These are phyloP conservation scores for Aradophagus sp. DNA, from an alignment of 1,140 invertebrate species.

Conservation along the genomic window DNA sequence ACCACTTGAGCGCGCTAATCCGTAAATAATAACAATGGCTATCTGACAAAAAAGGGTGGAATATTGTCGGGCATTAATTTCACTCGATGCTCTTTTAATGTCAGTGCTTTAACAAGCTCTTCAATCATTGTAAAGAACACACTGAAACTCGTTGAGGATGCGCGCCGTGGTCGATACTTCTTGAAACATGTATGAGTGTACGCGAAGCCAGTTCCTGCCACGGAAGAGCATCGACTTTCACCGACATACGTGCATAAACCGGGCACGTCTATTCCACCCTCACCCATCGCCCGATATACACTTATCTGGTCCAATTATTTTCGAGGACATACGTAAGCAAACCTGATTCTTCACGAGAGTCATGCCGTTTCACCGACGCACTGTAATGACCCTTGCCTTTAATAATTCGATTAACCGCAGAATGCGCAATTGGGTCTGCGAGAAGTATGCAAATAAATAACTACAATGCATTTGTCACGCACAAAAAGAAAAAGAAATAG, in stretches of 20 bases:
- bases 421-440: no score
- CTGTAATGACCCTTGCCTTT: slow-evolving; percentile 36
- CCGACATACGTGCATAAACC: slow-evolving; percentile 28
- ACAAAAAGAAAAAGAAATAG: no score
- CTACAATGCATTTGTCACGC: no score
- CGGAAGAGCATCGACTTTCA: slow-evolving; percentile 26
- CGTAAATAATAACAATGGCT: slow-evolving; percentile 1
- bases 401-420: no score
- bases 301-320: slow-evolving; percentile 64
- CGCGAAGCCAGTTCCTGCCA: slow-evolving; percentile 17
- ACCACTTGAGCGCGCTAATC: no score
- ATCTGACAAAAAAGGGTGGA: background rate
- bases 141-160: slow-evolving; percentile 14
- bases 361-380: slow-evolving; percentile 31
- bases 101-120: slow-evolving; percentile 30
- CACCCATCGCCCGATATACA: no score
- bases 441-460: no score
- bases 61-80: slow-evolving; percentile 3
- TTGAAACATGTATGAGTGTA: slow-evolving; percentile 43
- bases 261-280: no score
- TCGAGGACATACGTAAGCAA: slow-evolving; percentile 55
- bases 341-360: slow-evolving; percentile 25
- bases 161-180: slow-evolving; percentile 42
- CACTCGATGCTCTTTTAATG: slow-evolving; percentile 13
- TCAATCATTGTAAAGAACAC: slow-evolving; percentile 46